These are phyloP conservation scores for Dicrurus megarhynchus DNA, from an alignment of 2,113 vertebrate species.

Conservation along the genomic window DNA sequence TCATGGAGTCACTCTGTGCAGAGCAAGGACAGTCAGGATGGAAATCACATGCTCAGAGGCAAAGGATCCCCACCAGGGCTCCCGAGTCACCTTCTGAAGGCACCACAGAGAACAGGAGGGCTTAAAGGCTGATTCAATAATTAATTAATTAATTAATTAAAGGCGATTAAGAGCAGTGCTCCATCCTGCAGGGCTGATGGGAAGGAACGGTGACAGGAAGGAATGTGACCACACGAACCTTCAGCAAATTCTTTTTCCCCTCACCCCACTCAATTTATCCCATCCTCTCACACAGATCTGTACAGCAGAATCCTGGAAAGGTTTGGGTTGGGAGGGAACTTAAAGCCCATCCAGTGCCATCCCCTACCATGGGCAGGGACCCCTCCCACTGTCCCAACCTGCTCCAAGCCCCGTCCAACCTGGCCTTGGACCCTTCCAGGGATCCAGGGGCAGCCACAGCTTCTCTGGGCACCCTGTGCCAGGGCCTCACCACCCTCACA, in stretches of 20 bases:
- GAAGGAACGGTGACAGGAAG: not conserved
- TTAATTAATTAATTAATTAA: too few species aligned
- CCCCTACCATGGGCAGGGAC: not conserved
- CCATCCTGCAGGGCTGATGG: not conserved
- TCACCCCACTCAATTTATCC: not conserved
- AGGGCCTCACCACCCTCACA: fast-evolving
- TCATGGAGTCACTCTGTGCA: not conserved
- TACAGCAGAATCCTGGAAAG: not conserved
- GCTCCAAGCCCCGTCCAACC: too few species aligned
- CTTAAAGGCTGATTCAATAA: not conserved
- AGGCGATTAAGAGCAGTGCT: not conserved
- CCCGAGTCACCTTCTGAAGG: not conserved
- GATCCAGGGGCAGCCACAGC: not conserved
- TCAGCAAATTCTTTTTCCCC: not conserved
- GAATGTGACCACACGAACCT: not conserved
- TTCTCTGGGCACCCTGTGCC: fast-evolving
- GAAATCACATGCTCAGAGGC: not conserved
- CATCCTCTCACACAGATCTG: not conserved
- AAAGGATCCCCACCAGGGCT: not conserved
- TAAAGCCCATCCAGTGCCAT: fast-evolving
- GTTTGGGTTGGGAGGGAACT: not conserved
- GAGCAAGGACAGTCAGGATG: not conserved
- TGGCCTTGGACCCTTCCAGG: not conserved
- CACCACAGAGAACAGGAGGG: not conserved
- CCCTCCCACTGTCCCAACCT: fast-evolving